Evolutionary conservation across 1,140 invertebrate species (phyloP).

Genomic region (Watersipora subatra): DNA sequence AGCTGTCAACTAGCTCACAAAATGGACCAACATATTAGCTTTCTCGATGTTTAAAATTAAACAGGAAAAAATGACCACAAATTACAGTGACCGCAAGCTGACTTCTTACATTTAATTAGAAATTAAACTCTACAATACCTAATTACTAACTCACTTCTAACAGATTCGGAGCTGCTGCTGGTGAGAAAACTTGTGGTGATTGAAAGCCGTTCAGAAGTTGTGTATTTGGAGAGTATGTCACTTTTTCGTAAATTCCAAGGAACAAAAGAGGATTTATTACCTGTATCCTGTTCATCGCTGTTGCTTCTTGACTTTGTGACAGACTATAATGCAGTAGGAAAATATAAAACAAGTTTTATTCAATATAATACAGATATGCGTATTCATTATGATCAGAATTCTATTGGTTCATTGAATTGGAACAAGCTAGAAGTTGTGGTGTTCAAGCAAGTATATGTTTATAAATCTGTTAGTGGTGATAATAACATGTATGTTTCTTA

Average conservation of each 20-base stretch:
- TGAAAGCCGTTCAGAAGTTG: constrained; percentile 76
- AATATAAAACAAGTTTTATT: no score
- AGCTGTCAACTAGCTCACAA: not conserved
- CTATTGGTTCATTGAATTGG: no score
- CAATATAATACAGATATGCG: no score
- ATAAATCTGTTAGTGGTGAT: no score
- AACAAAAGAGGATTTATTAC: no score
- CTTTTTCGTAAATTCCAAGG: constrained; percentile 59
- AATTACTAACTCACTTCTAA: constrained; percentile 57
- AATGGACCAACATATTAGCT: not conserved
- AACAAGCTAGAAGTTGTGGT: no score
- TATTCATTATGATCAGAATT: no score
- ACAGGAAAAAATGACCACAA: not conserved
- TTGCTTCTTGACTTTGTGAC: no score
- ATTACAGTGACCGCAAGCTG: not conserved
- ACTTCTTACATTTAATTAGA: not conserved
- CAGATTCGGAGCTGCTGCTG: constrained; percentile 47
- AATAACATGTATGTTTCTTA: no score
- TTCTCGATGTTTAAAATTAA: not conserved
- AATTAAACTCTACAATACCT: not conserved
- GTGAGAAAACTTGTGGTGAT: constrained; percentile 74
- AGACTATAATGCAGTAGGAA: no score
- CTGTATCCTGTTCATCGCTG: no score
- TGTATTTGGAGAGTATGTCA: constrained; percentile 69
- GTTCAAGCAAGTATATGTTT: no score